These are phyloP conservation scores for Baccha elongata DNA, from an alignment of 2,888 invertebrate species.

Conservation along the genomic window DNA sequence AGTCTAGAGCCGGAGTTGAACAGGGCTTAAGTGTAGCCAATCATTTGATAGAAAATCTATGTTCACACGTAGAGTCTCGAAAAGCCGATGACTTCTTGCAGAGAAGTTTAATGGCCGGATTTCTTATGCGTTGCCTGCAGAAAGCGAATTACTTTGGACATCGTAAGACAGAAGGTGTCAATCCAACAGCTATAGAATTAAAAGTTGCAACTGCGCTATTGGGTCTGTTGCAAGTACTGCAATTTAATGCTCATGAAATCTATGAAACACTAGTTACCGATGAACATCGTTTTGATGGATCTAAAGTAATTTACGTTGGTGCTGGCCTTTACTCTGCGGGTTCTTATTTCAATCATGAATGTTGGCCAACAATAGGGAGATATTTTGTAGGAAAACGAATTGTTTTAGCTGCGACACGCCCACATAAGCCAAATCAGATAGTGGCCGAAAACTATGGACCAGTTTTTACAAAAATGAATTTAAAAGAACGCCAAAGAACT, in stretches of 20 bases:
- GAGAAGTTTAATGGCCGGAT: constrained; percentile 89
- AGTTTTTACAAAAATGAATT: constrained; percentile 85
- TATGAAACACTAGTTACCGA: constrained; percentile 86
- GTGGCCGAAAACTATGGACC: constrained; percentile 94
- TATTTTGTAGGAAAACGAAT: constrained; percentile 89
- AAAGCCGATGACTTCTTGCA: constrained; percentile 88
- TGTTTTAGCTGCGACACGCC: constrained; percentile 87
- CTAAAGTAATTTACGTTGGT: constrained; percentile 81
- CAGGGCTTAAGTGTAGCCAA: constrained; percentile 80
- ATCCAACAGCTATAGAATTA: constrained; percentile 84
- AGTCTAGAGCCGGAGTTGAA: constrained; percentile 83
- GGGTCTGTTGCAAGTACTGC: constrained; percentile 88
- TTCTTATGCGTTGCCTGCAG: constrained; percentile 88
- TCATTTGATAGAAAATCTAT: constrained; percentile 86
- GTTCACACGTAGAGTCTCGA: constrained; percentile 86
- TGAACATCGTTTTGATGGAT: constrained; percentile 82
- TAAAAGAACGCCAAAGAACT: constrained; percentile 85
- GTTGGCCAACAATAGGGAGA: constrained; percentile 90
- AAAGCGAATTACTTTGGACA: constrained; percentile 86
- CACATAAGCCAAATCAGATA: constrained; percentile 86
- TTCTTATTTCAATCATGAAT: constrained; percentile 92
- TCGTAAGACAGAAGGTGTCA: constrained; percentile 81
- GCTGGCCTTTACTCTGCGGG: constrained; percentile 90
- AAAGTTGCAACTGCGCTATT: constrained; percentile 87
- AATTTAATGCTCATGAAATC: constrained; percentile 94